These are phyloP conservation scores for Oryzias melastigma DNA, from an alignment of 2,113 vertebrate species.

Conservation along the genomic window DNA sequence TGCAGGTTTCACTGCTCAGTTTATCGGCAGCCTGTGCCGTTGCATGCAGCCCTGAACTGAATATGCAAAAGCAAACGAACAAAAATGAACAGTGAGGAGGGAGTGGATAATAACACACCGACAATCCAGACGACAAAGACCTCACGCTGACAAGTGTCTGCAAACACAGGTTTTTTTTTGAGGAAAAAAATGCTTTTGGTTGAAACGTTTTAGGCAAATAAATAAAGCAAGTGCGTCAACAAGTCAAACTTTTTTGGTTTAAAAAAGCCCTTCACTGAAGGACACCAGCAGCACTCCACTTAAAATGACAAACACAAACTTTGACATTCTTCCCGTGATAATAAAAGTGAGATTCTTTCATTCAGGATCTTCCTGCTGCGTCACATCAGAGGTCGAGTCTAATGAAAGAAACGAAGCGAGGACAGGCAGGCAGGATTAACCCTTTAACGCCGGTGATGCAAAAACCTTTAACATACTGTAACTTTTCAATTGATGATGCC, in stretches of 20 bases:
- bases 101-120: background rate
- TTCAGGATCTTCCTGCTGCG: background rate
- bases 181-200: background rate
- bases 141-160: slow-evolving; percentile 17
- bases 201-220: slow-evolving; percentile 6
- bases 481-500: too few relatives aligned
- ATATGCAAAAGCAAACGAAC: slow-evolving; percentile 3
- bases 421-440: background rate
- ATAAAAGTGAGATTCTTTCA: too few relatives aligned
- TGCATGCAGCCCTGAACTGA: too few relatives aligned
- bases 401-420: slow-evolving; percentile 24
- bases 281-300: slow-evolving; percentile 8
- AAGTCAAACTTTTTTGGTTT: slow-evolving; percentile 38
- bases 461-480: too few relatives aligned
- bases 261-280: slow-evolving; percentile 41
- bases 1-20: too few relatives aligned
- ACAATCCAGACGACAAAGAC: slow-evolving; percentile 19
- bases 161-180: background rate
- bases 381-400: background rate
- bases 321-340: slow-evolving; percentile 6
- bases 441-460: too few relatives aligned
- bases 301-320: slow-evolving; percentile 3
- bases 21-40: too few relatives aligned
- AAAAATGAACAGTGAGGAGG: slow-evolving; percentile 1
- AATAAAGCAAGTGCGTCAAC: background rate